A percentile compares a stretch with the other conserved stretches of the same genome.
Evolutionary conservation across 2,113 vertebrate species (phyloP).

Genomic region (Haliaeetus leucogaster): DNA sequence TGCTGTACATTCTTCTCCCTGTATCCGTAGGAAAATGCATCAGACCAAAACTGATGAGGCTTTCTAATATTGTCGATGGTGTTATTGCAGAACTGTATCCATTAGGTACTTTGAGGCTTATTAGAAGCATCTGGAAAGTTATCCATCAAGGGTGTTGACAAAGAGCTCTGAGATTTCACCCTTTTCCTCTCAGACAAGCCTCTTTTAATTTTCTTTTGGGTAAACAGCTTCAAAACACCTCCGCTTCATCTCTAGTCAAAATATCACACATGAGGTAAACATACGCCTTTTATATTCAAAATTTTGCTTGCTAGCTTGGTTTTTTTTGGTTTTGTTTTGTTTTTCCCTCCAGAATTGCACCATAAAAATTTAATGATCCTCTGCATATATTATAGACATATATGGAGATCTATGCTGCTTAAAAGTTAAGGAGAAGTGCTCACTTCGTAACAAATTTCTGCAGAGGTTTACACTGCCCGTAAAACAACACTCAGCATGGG

Average conservation of each 20-base stretch:
- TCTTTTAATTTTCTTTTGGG: neutral
- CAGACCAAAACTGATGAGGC: neutral
- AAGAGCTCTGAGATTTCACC: neutral
- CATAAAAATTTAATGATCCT: conserved; percentile 26
- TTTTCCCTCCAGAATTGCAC: neutral
- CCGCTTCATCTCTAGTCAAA: neutral
- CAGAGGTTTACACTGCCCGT: neutral
- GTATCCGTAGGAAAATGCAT: neutral
- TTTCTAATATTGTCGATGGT: neutral
- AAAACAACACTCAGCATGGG: neutral
- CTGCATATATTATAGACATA: neutral
- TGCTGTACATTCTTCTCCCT: neutral
- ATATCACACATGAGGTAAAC: neutral
- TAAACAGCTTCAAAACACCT: neutral
- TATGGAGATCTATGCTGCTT: neutral
- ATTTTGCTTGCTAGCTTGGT: neutral
- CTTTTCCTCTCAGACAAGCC: neutral
- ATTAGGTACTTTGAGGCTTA: neutral
- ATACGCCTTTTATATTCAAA: neutral
- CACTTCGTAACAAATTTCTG: neutral
- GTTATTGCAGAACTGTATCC: neutral
- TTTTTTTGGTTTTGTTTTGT: neutral
- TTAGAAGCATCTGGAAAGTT: neutral
- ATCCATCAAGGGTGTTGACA: neutral
- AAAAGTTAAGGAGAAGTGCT: neutral